These are phyloP conservation scores for Metopolophium dirhodum DNA, from an alignment of 1,140 invertebrate species.

Conservation along the genomic window DNA sequence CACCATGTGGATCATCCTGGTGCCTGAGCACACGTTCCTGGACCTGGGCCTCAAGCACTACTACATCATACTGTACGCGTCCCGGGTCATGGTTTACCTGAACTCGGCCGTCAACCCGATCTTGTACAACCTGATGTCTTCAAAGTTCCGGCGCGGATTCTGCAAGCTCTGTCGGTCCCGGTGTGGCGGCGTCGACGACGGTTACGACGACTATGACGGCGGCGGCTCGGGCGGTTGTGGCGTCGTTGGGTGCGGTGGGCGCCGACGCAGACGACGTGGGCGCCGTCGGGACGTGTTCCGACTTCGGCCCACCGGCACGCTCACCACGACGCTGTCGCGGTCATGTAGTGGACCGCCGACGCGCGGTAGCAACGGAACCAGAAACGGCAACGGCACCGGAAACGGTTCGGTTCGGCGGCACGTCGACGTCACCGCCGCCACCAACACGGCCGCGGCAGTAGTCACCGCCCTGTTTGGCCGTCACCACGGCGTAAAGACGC, in stretches of 20 bases:
- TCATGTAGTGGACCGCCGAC: conserved; percentile 46
- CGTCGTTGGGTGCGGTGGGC: background rate
- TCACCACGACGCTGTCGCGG: conserved; percentile 60
- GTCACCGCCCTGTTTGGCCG: background rate
- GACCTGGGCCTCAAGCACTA: conserved; percentile 70
- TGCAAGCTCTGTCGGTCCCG: conserved; percentile 65
- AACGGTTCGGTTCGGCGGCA: conserved; percentile 21
- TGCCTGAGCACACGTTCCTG: conserved; percentile 71
- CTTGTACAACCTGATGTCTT: conserved; percentile 89
- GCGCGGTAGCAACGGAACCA: background rate
- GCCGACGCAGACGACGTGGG: conserved; percentile 22
- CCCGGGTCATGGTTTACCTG: conserved; percentile 84
- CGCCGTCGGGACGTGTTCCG: conserved; percentile 57
- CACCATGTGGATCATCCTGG: conserved; percentile 83
- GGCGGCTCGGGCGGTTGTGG: conserved; percentile 48
- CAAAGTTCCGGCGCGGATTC: conserved; percentile 87
- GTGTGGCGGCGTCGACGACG: background rate
- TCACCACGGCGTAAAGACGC: background rate
- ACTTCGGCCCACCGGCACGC: conserved; percentile 59
- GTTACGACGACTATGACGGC: background rate
- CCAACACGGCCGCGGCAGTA: background rate
- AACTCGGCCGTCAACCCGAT: conserved; percentile 91
- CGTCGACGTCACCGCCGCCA: background rate
- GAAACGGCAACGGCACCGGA: background rate
- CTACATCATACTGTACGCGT: conserved; percentile 85